phyloP scores from a whole-genome alignment of 2,797 vertebrate species.

The Acridotheres tristis region DNA sequence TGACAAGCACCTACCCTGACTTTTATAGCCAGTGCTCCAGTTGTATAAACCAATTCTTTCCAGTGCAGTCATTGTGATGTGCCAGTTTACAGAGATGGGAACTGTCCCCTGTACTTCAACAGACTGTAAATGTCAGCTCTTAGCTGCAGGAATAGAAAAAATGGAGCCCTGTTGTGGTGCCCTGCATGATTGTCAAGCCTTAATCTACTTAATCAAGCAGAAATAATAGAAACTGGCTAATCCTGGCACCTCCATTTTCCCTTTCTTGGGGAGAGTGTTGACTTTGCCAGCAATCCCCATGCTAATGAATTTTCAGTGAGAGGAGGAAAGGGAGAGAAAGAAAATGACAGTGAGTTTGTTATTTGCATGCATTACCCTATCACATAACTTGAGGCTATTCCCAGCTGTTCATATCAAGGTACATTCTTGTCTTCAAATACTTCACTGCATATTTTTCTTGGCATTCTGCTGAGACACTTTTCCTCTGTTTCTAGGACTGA shows the following conservation, averaged over 20 bases:
- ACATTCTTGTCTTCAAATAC: neutral
- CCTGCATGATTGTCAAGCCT: neutral
- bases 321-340: neutral
- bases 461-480: neutral
- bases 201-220: slow-evolving; percentile 16
- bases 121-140: neutral
- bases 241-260: neutral
- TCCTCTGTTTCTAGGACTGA: neutral
- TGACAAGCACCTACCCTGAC: neutral
- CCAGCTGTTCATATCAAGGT: neutral
- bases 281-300: neutral
- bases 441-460: neutral
- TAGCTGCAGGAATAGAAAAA: neutral
- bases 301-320: neutral
- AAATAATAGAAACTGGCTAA: slow-evolving; percentile 1
- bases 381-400: neutral
- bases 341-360: neutral
- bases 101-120: neutral
- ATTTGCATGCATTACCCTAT: neutral
- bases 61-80: neutral
- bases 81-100: neutral
- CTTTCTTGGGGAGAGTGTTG: neutral
- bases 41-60: neutral
- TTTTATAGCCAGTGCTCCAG: neutral
- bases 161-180: neutral